These are phyloP conservation scores for Spinibarbus caldwelli DNA, from an alignment of 2,797 vertebrate species.

Conservation along the genomic window DNA sequence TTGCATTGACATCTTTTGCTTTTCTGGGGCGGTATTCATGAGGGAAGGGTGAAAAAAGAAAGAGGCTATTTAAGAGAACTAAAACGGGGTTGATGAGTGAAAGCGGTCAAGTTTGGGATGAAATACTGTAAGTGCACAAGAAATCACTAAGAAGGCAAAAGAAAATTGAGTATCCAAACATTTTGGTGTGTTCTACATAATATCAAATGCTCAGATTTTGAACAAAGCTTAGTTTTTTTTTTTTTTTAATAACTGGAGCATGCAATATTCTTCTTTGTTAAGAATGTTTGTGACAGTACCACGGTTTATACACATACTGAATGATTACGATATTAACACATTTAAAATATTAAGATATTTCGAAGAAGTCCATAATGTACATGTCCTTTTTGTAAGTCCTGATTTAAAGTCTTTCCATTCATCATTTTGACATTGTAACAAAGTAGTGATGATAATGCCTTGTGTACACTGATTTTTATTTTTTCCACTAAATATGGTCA, in stretches of 20 bases:
- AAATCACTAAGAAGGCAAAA: background rate
- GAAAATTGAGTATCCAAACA: background rate
- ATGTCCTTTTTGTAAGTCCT: background rate
- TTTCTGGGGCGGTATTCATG: constrained; percentile 50
- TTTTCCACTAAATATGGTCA: background rate
- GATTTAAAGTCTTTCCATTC: background rate
- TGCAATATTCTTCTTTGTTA: background rate
- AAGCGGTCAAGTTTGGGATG: constrained; percentile 27
- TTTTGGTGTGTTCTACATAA: background rate
- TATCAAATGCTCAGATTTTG: background rate
- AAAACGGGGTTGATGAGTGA: constrained; percentile 41
- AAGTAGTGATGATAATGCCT: background rate
- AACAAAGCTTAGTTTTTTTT: background rate
- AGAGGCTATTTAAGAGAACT: constrained; percentile 44
- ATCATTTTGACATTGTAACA: background rate
- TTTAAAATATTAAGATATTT: background rate
- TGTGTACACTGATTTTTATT: background rate
- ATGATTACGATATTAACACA: background rate
- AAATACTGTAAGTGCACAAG: background rate
- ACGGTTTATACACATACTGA: background rate
- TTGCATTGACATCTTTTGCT: constrained; percentile 15
- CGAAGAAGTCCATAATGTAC: background rate
- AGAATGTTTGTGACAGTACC: too few species aligned
- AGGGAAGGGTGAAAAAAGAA: constrained; percentile 41
- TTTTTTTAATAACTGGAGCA: background rate